Evolutionary conservation across 2,113 vertebrate genomes (phyloP).

Genomic region (Cebidichthys violaceus): DNA sequence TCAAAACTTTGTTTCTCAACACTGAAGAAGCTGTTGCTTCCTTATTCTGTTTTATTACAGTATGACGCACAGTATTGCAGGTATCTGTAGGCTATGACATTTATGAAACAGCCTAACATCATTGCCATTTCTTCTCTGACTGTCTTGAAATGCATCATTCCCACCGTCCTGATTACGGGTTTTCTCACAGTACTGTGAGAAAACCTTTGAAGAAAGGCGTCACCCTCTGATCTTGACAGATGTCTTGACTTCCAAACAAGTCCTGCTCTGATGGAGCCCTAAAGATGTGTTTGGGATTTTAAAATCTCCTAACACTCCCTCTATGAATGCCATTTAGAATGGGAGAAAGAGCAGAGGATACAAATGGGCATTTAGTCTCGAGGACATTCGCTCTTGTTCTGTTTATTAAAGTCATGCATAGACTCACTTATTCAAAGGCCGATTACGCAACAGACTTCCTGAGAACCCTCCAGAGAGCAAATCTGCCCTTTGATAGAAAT

Average conservation of each 20-base stretch:
- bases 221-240: background rate
- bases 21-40: background rate
- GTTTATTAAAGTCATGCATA: constrained; percentile 5
- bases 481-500: background rate
- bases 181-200: too few relatives aligned
- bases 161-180: too few relatives aligned
- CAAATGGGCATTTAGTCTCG: background rate
- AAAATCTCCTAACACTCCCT: background rate
- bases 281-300: background rate
- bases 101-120: too few relatives aligned
- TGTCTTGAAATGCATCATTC: too few relatives aligned
- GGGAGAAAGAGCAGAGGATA: background rate
- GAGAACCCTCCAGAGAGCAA: background rate
- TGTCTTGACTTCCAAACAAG: background rate
- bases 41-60: background rate
- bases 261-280: background rate
- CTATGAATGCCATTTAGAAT: background rate
- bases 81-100: too few relatives aligned
- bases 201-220: background rate
- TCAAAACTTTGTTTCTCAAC: background rate
- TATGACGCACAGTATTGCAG: background rate
- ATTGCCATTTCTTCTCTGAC: too few relatives aligned
- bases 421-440: background rate
- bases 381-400: background rate
- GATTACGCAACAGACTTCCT: background rate